Evolutionary conservation across 2,797 vertebrate genomes (phyloP).

Genomic region (Sebastes goodei): DNA sequence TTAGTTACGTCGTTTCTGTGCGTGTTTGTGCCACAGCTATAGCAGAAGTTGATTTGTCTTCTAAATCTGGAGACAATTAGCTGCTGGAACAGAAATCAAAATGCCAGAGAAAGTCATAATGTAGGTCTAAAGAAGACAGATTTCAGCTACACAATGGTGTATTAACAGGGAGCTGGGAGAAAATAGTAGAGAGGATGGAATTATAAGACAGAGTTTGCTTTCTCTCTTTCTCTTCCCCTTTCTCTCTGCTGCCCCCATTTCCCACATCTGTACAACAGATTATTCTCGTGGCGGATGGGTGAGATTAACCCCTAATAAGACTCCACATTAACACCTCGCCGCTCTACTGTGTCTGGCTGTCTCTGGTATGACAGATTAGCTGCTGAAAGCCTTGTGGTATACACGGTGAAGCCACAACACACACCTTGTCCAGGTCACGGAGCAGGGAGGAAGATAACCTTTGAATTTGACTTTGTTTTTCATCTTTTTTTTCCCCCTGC

Average conservation of each 20-base stretch:
- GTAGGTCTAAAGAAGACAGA: slow-evolving; percentile 47
- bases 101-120: slow-evolving; percentile 54
- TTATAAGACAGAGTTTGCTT: neutral
- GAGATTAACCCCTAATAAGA: slow-evolving; percentile 57
- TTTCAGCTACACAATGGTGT: slow-evolving; percentile 40
- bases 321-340: slow-evolving; percentile 58
- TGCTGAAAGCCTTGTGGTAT: slow-evolving; percentile 30
- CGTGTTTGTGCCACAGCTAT: slow-evolving; percentile 15
- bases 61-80: slow-evolving; percentile 70
- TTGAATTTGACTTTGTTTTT: slow-evolving; percentile 13
- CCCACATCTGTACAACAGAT: slow-evolving; percentile 68
- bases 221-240: slow-evolving; percentile 14
- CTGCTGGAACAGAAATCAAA: slow-evolving; percentile 56
- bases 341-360: slow-evolving; percentile 25
- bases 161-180: slow-evolving; percentile 52
- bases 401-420: neutral
- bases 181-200: slow-evolving; percentile 5
- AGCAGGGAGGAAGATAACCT: slow-evolving; percentile 9
- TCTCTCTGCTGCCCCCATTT: slow-evolving; percentile 19
- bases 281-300: slow-evolving; percentile 25
- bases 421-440: slow-evolving; percentile 10
- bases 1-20: slow-evolving; percentile 37
- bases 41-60: slow-evolving; percentile 46
- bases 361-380: slow-evolving; percentile 32
- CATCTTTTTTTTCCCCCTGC: neutral